These are phyloP conservation scores for Hypanus sabinus DNA, from an alignment of 2,113 vertebrate genomes.

Conservation along the genomic window DNA sequence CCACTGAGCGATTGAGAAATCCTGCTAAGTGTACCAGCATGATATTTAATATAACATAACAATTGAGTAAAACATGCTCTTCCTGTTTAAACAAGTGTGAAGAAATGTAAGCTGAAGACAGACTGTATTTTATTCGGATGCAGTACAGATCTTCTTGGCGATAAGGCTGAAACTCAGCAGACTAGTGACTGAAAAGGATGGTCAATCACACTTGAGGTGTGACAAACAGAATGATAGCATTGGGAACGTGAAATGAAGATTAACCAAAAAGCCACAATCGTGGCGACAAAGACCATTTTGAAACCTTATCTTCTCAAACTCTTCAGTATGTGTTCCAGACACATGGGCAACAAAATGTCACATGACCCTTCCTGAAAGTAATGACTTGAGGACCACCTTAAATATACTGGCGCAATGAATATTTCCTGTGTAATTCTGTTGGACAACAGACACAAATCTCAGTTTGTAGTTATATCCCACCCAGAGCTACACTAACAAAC, in stretches of 20 bases:
- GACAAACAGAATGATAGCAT: background rate
- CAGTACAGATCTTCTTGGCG: constrained; percentile 6
- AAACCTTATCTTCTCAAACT: background rate
- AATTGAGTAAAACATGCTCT: background rate
- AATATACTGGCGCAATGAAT: constrained; percentile 54
- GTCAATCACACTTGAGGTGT: background rate
- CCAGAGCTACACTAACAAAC: constrained; percentile 61
- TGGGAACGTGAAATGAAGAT: constrained; percentile 24
- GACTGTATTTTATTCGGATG: background rate
- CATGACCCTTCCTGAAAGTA: constrained; percentile 59
- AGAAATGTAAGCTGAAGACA: background rate
- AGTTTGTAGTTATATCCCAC: constrained; percentile 72
- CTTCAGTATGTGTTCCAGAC: constrained; percentile 60
- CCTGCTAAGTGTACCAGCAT: background rate
- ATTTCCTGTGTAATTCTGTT: constrained; percentile 67
- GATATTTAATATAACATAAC: background rate
- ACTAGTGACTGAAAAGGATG: background rate
- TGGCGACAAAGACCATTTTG: constrained; percentile 2
- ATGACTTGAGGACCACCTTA: constrained; percentile 64
- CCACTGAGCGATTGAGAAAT: background rate
- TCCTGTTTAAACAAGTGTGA: constrained; percentile 21
- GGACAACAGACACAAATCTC: constrained; percentile 67
- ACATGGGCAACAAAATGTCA: constrained; percentile 58
- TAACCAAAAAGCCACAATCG: background rate
- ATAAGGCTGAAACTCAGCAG: constrained; percentile 6